Evolutionary conservation across 2,888 invertebrate species (phyloP).

Genomic region (Hypena proboscidalis): DNA sequence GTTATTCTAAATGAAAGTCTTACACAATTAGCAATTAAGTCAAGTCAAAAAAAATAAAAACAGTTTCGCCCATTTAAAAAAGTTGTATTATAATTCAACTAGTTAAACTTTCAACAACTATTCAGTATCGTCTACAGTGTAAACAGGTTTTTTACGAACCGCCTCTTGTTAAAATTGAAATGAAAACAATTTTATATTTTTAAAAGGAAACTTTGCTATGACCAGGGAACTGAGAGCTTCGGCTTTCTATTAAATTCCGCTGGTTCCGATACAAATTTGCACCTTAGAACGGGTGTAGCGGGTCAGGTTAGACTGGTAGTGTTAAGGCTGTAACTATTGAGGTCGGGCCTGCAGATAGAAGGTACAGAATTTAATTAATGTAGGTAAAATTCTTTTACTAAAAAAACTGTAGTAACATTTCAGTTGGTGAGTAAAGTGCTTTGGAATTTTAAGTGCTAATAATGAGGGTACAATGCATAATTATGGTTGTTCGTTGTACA

Average conservation of each 20-base stretch:
- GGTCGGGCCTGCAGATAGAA: constrained; percentile 50
- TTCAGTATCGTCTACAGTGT: constrained; percentile 34
- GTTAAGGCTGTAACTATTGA: constrained; percentile 39
- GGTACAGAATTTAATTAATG: constrained; percentile 70
- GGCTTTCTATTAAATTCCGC: constrained; percentile 42
- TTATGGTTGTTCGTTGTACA: constrained; percentile 24
- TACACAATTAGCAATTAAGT: no score
- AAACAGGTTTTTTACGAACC: constrained; percentile 52
- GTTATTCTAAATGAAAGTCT: no score
- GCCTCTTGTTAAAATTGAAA: constrained; percentile 53
- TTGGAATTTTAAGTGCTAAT: constrained; percentile 54
- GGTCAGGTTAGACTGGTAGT: constrained; percentile 49
- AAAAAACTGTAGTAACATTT: constrained; percentile 51
- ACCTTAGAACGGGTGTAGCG: constrained; percentile 40
- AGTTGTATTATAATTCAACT: constrained; percentile 16
- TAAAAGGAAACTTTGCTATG: constrained; percentile 46
- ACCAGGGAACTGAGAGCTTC: constrained; percentile 43
- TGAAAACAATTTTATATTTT: constrained; percentile 61
- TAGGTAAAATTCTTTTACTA: constrained; percentile 59
- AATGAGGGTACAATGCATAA: constrained; percentile 45
- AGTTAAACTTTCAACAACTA: constrained; percentile 27
- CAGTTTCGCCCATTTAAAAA: background rate
- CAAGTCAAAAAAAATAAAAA: no score
- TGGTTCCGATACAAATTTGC: constrained; percentile 19
- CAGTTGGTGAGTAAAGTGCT: constrained; percentile 46